phyloP scores from a whole-genome alignment of 2,113 vertebrate genomes.

The Philantomba maxwellii region DNA sequence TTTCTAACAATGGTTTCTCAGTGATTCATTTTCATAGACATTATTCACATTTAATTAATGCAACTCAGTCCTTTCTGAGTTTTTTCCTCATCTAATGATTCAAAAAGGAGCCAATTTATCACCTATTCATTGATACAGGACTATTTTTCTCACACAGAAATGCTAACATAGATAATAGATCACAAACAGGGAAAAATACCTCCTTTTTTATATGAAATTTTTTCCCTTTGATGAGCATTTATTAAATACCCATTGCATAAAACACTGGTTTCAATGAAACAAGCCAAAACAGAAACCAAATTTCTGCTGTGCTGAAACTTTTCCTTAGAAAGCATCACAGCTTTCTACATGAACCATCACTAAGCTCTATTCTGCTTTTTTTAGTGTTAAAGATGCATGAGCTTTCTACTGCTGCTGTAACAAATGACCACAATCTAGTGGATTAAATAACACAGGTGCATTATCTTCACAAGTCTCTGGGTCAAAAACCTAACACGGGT shows the following conservation, averaged over 20 bases:
- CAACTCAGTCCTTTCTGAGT: not conserved
- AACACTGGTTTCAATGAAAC: not conserved
- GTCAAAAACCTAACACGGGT: not conserved
- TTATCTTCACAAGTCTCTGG: not conserved
- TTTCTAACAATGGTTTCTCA: not conserved
- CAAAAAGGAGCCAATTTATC: not conserved
- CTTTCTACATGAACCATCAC: not conserved
- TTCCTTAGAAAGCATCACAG: not conserved
- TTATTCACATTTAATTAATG: not conserved
- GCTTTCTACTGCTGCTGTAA: not conserved
- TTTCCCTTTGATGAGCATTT: not conserved
- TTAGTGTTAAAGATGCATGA: not conserved
- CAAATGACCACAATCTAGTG: not conserved
- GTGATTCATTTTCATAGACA: not conserved
- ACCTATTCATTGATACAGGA: not conserved
- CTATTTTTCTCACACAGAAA: not conserved
- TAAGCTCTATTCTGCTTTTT: not conserved
- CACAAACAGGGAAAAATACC: not conserved
- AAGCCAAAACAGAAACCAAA: not conserved
- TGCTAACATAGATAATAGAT: not conserved
- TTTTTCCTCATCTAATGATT: not conserved
- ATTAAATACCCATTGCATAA: not conserved
- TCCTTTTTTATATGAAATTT: not conserved
- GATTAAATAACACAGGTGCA: not conserved
- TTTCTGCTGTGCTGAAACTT: not conserved